Percentiles rank a stretch among this genome's conserved stretches.
phyloP scores from a whole-genome alignment of 1,140 invertebrate genomes.

The Pinna nobilis region DNA sequence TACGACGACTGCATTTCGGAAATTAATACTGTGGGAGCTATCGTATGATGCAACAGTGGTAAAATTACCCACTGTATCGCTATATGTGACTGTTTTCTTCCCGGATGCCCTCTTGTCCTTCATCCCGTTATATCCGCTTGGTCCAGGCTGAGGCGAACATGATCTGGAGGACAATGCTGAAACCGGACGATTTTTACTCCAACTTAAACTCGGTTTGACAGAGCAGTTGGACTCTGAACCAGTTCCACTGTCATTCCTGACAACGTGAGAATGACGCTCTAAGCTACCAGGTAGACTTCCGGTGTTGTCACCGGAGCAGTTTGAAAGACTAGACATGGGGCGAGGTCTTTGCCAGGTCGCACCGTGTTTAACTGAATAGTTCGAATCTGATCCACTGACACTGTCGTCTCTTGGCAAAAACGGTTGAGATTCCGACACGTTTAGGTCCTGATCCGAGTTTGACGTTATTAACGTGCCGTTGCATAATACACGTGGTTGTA shows the following conservation, averaged over 20 bases:
- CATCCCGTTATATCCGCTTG: constrained; percentile 17
- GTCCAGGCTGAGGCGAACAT: constrained; percentile 26
- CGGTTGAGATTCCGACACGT: constrained; percentile 3
- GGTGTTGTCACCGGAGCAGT: neutral
- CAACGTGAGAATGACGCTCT: constrained; percentile 5
- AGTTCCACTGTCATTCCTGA: neutral
- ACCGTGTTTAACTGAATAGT: constrained; percentile 13
- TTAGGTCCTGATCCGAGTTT: constrained; percentile 1
- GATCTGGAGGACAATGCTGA: constrained; percentile 21
- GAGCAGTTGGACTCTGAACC: constrained; percentile 9
- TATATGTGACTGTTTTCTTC: constrained; percentile 24
- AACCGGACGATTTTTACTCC: constrained; percentile 7
- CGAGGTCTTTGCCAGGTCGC: constrained; percentile 12
- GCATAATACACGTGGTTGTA: constrained; percentile 13
- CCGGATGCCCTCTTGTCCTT: constrained; percentile 8
- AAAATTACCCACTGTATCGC: constrained; percentile 3
- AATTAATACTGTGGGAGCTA: constrained; percentile 10
- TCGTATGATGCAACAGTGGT: neutral
- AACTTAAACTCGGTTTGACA: constrained; percentile 5
- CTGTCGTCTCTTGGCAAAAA: constrained; percentile 11
- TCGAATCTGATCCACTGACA: constrained; percentile 11
- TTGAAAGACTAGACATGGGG: neutral
- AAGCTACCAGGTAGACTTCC: constrained; percentile 19
- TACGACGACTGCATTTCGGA: neutral
- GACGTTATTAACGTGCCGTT: constrained; percentile 17